These are phyloP conservation scores for Chunga burmeisteri DNA, from an alignment of 2,113 vertebrate species.

Conservation along the genomic window DNA sequence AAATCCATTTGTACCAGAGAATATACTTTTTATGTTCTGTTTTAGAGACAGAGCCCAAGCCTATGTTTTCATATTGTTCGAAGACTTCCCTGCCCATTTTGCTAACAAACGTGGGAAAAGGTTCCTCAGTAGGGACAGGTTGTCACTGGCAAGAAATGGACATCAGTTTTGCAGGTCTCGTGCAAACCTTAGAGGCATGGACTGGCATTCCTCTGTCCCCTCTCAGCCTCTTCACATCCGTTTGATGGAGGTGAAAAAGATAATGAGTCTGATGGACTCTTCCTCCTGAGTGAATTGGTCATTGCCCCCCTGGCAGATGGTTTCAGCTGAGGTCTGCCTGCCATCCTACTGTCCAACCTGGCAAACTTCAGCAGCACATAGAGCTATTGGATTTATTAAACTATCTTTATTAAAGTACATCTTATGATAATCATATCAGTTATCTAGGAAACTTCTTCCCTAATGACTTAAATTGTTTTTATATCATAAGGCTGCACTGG, in stretches of 20 bases:
- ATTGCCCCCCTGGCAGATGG: not conserved
- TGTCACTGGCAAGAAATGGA: no score
- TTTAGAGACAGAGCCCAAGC: not conserved
- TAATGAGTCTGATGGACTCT: not conserved
- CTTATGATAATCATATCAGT: not conserved
- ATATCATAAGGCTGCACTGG: not conserved
- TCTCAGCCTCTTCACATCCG: accelerated
- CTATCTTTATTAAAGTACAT: not conserved
- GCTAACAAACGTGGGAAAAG: not conserved
- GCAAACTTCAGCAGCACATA: not conserved
- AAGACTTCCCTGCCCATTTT: not conserved
- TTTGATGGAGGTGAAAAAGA: not conserved
- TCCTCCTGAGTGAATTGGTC: not conserved
- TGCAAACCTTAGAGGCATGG: not conserved
- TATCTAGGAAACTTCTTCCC: not conserved
- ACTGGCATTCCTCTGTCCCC: not conserved
- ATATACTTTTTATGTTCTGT: not conserved
- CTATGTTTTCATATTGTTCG: accelerated
- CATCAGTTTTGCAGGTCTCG: not conserved
- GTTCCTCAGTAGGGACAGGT: not conserved
- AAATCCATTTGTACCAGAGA: not conserved
- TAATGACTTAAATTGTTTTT: not conserved
- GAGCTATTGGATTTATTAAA: not conserved
- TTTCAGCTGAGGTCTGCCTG: not conserved
- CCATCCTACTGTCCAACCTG: not conserved